Base-by-base conservation (phyloP, 2,888 invertebrate genomes). In the Girardia tigrina region DNA sequence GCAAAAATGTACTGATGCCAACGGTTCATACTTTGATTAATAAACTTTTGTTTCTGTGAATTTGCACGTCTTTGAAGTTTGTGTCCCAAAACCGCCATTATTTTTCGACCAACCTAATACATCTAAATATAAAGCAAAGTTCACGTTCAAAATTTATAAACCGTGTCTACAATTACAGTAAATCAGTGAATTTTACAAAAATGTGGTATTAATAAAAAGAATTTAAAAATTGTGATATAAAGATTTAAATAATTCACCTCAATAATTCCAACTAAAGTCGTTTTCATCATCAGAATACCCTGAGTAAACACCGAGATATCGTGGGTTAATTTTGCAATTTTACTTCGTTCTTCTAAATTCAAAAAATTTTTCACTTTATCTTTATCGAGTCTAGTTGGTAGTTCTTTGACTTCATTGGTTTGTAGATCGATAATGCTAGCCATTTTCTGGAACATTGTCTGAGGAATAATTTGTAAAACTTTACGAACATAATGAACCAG, bases 381-480 rank as follows among this genome's bases (percentile, higher is more conserved):
- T 82, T 95, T 95, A 78, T 94, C 93, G 71, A 97, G 86, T 78
- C 92, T 88, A 0, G 93, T 92, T 0, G 95, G 97, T 70, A 97
- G 87, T 85, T 95, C 94, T 82, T 90, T 90, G 74, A 97, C 89
- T 72, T 82, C 80, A 77, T 81, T 83, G 0, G 94, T 95, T 85
- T 94, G 91, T 75, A 94, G 87, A 75, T 90, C 88, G 79, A 95
- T 92, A 78, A 97, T 94, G 82, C 90, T 88, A 29, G 91, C 90
- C 79, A 97, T 88, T 78, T 94, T 88, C 88, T 80, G 89, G 83
- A 97, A 97, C 86, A 97, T 94, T 79, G 92, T 93, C 84, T 92
- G 91, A 0, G 95, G 97, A 81, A 97, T 94, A 79, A 97, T 92
- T 87, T 97, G 92, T 70, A 97, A 86, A 0, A 95, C 94, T 83